These are phyloP conservation scores for Muschampia plurimacula DNA, from an alignment of 2,888 invertebrate species.

Conservation along the genomic window DNA sequence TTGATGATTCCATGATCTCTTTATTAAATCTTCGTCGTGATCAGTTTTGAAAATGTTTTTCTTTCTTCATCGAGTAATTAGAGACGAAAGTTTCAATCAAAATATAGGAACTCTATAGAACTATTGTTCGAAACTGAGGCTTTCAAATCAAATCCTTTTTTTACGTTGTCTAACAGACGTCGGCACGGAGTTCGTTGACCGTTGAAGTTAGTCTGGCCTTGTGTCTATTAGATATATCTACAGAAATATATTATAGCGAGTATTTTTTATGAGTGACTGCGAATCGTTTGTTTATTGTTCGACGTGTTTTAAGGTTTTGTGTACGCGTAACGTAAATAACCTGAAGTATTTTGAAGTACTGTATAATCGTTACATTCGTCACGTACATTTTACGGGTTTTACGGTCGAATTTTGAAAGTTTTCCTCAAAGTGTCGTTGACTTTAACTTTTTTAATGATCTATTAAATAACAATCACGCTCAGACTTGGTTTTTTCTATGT, in stretches of 20 bases:
- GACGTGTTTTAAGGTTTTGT: conserved; percentile 39
- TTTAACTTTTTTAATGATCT: conserved; percentile 50
- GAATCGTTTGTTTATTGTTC: conserved; percentile 17
- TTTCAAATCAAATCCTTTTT: conserved; percentile 45
- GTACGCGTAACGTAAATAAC: conserved; percentile 50
- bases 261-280: conserved; percentile 14
- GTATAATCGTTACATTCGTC: conserved; percentile 58
- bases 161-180: conserved; percentile 61
- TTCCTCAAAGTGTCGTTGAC: conserved; percentile 79
- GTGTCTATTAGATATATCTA: conserved; percentile 57
- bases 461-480: conserved; percentile 42
- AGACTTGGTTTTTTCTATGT: conserved; percentile 34
- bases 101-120: conserved; percentile 17
- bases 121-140: conserved; percentile 47
- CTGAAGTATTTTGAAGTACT: conserved; percentile 49
- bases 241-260: conserved; percentile 38
- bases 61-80: conserved; percentile 5
- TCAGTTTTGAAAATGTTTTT: conserved; percentile 1
- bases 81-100: conserved; percentile 35
- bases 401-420: conserved; percentile 58
- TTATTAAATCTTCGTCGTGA: conserved; percentile 2
- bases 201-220: conserved; percentile 71
- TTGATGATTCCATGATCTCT: not conserved
- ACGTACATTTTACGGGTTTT: conserved; percentile 67
- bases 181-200: conserved; percentile 69